phyloP scores from a whole-genome alignment of 2,888 invertebrate species.

The Tipula vernalis region DNA sequence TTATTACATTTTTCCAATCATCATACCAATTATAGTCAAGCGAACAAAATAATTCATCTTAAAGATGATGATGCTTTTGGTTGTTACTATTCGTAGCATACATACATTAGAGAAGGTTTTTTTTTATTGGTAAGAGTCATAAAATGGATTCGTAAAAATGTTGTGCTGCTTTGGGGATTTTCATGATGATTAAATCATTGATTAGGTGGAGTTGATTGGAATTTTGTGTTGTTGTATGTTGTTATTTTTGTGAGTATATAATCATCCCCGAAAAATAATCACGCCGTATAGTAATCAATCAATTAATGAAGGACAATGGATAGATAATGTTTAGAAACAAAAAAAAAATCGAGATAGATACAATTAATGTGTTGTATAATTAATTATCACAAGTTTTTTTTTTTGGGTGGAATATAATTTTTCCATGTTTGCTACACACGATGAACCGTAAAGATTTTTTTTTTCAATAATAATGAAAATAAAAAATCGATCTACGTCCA shows the following conservation, averaged over 20 bases:
- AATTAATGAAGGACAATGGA: not conserved
- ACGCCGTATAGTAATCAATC: not conserved
- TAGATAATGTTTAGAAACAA: not conserved
- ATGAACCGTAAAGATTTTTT: not conserved
- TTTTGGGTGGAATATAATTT: not conserved
- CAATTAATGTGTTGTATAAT: not conserved
- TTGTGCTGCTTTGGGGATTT: not conserved
- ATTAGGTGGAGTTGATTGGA: not conserved
- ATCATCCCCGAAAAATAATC: not conserved
- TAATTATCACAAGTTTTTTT: not conserved
- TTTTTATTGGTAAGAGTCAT: not conserved
- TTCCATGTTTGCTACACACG: not conserved
- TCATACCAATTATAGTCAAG: not conserved
- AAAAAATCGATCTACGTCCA: not conserved
- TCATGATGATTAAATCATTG: not conserved
- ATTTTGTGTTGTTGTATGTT: not conserved
- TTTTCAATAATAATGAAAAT: not conserved
- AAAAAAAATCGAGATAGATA: not conserved
- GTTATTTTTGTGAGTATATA: not conserved
- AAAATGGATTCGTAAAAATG: not conserved
- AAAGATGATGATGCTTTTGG: not conserved
- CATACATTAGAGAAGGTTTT: not conserved
- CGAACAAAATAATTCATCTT: not conserved
- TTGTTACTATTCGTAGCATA: not conserved
- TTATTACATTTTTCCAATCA: not conserved